These are phyloP conservation scores for Notechis scutatus DNA, from an alignment of 2,113 vertebrate species.

Conservation along the genomic window DNA sequence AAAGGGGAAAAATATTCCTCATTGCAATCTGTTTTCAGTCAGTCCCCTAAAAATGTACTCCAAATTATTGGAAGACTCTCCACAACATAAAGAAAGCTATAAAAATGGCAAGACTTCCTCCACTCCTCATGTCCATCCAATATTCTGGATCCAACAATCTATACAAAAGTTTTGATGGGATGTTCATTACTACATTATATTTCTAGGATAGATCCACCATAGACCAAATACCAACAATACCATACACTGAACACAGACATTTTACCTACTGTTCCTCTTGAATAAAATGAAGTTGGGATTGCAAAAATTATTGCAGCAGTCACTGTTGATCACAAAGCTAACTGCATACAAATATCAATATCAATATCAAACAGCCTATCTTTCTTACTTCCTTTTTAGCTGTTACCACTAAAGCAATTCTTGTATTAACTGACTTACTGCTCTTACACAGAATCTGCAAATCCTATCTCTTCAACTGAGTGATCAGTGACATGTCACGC, in stretches of 20 bases:
- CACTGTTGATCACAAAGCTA: slow-evolving; percentile 12
- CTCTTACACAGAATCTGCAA: not conserved
- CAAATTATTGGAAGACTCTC: not conserved
- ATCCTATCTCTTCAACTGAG: not conserved
- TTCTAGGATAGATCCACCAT: not conserved
- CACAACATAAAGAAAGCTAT: not conserved
- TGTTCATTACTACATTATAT: not conserved
- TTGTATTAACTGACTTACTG: not conserved
- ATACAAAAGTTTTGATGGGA: not conserved
- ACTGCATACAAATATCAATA: not conserved
- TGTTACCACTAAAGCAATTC: not conserved
- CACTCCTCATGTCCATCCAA: not conserved
- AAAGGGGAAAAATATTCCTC: not conserved
- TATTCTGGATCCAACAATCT: not conserved
- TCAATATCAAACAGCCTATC: not conserved
- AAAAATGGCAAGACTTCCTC: not conserved
- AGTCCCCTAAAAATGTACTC: not conserved
- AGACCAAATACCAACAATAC: not conserved
- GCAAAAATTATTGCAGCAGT: not conserved
- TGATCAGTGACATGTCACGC: rapidly evolving
- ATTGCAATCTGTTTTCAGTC: not conserved
- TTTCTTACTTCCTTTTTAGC: not conserved
- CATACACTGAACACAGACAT: not conserved
- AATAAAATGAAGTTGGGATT: not conserved
- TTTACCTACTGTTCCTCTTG: not conserved